A percentile compares a stretch with the other conserved stretches of the same genome.
phyloP scores from a whole-genome alignment of 2,888 invertebrate genomes.

The Synanthedon andrenaeformis region DNA sequence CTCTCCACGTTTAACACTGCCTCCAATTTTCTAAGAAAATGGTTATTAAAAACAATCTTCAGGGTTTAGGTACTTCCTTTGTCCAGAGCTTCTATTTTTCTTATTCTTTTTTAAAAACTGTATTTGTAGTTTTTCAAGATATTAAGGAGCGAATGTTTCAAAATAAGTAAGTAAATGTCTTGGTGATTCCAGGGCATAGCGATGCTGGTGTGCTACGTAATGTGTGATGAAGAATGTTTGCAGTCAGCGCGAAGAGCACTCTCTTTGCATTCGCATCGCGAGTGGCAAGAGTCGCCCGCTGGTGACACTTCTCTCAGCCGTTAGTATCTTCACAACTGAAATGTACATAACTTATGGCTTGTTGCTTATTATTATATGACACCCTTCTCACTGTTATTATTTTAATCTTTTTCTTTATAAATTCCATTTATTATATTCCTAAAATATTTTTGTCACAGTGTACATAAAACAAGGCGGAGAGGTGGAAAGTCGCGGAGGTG shows the following conservation, averaged over 20 bases:
- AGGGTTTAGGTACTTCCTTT: too few species aligned
- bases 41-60: too few species aligned
- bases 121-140: too few species aligned
- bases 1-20: background rate
- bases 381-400: too few species aligned
- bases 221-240: slow-evolving; percentile 69
- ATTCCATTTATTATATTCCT: too few species aligned
- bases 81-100: too few species aligned
- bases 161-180: too few species aligned
- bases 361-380: too few species aligned
- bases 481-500: slow-evolving; percentile 73
- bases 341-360: too few species aligned
- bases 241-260: slow-evolving; percentile 46
- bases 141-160: too few species aligned
- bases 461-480: slow-evolving; percentile 75
- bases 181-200: slow-evolving; percentile 58
- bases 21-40: background rate
- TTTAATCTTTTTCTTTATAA: too few species aligned
- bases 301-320: slow-evolving; percentile 73
- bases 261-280: slow-evolving; percentile 37
- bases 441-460: slow-evolving; percentile 20
- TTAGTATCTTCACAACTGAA: slow-evolving; percentile 39
- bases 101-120: too few species aligned
- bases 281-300: slow-evolving; percentile 65
- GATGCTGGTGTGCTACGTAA: slow-evolving; percentile 71